Evolutionary conservation across 2,797 vertebrate genomes (phyloP).

Genomic region (Echeneis naucrates): DNA sequence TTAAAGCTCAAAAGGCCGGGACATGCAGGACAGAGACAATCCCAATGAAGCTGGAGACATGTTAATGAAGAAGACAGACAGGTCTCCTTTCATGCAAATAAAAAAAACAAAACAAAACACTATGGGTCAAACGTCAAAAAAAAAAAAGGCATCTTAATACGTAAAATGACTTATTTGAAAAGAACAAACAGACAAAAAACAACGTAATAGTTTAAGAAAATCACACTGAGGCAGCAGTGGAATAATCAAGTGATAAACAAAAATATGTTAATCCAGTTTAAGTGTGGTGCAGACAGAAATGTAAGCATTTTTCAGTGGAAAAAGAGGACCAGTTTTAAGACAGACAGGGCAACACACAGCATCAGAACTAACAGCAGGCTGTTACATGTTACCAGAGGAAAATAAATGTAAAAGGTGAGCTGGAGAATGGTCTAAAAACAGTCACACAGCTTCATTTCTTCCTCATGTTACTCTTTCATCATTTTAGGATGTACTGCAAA

Average conservation of each 20-base stretch:
- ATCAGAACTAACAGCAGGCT: conserved; percentile 57
- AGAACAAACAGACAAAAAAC: too few relatives aligned
- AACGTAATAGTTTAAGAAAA: conserved; percentile 21
- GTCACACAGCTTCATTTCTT: conserved; percentile 69
- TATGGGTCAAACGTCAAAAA: conserved; percentile 3
- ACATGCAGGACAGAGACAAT: conserved; percentile 70
- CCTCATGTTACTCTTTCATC: conserved; percentile 7
- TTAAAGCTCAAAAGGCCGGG: conserved; percentile 55
- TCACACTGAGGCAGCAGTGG: conserved; percentile 23
- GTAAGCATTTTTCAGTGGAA: conserved; percentile 60
- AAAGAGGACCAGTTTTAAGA: conserved; percentile 61
- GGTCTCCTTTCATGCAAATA: conserved; percentile 37
- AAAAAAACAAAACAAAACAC: too few relatives aligned
- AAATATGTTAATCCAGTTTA: conserved; percentile 56
- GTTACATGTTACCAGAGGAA: conserved; percentile 63
- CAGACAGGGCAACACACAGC: conserved; percentile 62
- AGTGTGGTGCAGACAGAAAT: conserved; percentile 54
- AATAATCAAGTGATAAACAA: conserved; percentile 32
- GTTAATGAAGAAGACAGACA: conserved; percentile 63
- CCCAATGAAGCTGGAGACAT: conserved; percentile 48
- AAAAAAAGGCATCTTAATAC: conserved; percentile 5
- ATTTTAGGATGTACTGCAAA: neutral
- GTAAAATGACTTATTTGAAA: conserved; percentile 12
- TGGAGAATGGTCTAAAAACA: conserved; percentile 71
- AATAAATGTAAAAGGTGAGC: conserved; percentile 54